Base-by-base conservation (phyloP, 1,140 invertebrate genomes). In the Orchestia grillus region DNA sequence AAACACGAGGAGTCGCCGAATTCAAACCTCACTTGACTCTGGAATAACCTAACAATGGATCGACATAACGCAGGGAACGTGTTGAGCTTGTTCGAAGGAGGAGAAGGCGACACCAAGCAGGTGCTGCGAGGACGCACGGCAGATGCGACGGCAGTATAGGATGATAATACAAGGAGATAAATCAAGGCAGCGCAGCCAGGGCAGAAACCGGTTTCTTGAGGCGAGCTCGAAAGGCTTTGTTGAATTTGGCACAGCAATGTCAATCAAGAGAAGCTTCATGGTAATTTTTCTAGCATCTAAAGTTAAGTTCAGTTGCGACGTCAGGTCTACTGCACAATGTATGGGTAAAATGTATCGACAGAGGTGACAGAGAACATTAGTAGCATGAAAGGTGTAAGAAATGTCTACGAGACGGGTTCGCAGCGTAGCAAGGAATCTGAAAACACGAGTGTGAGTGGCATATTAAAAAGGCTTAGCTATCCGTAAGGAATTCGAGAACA, bases 151-250 rank as follows among this genome's bases (percentile, higher is more conserved):
- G 92, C 92, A 47, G 40, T 44, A 47, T 44, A 44, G 19, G 36
- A 92, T 92, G 90, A 92, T 92, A 44, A 92, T 45, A 94, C 92
- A 42, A 44, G 44, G 8, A 44, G 92, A 94, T 94, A 94, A 44
- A 44, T 94, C 92, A 45, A 94, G 40, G 44, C 36, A 44, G 43
- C 41, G 44, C 40, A 47, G 8, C 92, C 92, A 45, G 36, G 45
- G 8, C 44, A 94, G 36, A 47, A 94, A 94, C 92, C 92, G 92
- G 92, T 94, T 94, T 47, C 92, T 23, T 45, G 3, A 47, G 43
- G 40, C n/a, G 43, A 94, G 92, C 92, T 45, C 92, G 43, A 45
- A 15, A 47, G 44, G 40, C 92, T n/a, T 45, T 94, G 92, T 44
- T 44, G 44, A 47, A 40, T 94, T 94, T 45, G 44, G 92, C 92